Evolutionary conservation across 2,888 invertebrate genomes (phyloP).

Genomic region (Ectemnius lituratus): DNA sequence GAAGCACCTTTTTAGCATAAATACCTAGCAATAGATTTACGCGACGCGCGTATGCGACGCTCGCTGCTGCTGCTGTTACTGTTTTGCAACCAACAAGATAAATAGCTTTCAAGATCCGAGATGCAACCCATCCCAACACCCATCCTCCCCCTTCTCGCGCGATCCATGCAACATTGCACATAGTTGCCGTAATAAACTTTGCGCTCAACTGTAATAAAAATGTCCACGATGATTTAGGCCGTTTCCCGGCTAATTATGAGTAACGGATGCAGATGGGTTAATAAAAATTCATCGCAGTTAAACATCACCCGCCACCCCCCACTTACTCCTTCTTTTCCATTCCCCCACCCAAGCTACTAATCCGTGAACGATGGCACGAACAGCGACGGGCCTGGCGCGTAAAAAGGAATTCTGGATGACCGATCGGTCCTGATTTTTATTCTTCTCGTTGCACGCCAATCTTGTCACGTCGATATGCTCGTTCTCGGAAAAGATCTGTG

Average conservation of each 20-base stretch:
- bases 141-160: neutral
- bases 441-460: neutral
- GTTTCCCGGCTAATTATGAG: slow-evolving; percentile 42
- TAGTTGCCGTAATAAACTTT: slow-evolving; percentile 31
- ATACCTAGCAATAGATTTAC: neutral
- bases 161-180: neutral
- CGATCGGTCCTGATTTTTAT: neutral
- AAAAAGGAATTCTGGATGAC: neutral
- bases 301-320: slow-evolving; percentile 4
- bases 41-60: slow-evolving; percentile 9
- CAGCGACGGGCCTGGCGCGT: neutral
- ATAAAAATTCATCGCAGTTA: slow-evolving; percentile 48
- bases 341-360: slow-evolving; percentile 35
- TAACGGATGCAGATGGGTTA: slow-evolving; percentile 50
- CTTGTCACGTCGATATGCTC: neutral
- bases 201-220: slow-evolving; percentile 41
- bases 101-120: too few species aligned
- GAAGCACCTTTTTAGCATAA: neutral
- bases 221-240: slow-evolving; percentile 39
- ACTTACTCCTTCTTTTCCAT: neutral
- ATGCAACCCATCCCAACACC: neutral
- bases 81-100: too few species aligned
- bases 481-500: too few species aligned
- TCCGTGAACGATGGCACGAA: slow-evolving; percentile 44
- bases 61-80: neutral